Conservation (phyloP, 2,113 vertebrate genomes). For the Perognathus longimembris region DNA sequence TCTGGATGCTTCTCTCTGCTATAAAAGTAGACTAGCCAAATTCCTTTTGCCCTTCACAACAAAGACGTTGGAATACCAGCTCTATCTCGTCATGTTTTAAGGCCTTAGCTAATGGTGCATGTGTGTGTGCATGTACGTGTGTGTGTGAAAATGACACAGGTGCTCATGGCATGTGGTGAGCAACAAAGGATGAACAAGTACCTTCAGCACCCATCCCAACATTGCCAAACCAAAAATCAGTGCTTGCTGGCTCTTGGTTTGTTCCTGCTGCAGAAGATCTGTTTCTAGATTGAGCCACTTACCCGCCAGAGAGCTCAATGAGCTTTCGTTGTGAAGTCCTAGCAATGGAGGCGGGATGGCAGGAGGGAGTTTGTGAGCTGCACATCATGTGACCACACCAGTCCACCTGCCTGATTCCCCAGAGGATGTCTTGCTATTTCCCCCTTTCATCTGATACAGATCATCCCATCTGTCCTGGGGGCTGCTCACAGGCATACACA, state of each 20-base stretch:
- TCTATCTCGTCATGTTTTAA: not conserved
- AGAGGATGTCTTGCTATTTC: not conserved
- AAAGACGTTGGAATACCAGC: not conserved
- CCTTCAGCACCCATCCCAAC: not conserved
- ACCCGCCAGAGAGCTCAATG: not conserved
- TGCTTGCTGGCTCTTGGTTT: not conserved
- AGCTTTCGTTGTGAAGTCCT: not conserved
- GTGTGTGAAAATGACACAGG: no score
- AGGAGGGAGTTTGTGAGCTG: fast-evolving
- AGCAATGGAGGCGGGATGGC: fast-evolving
- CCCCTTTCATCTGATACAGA: not conserved
- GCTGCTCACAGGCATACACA: no score
- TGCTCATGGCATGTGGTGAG: no score
- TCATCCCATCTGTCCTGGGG: not conserved
- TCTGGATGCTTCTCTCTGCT: not conserved
- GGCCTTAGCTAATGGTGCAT: not conserved
- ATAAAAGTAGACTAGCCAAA: not conserved
- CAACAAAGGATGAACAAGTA: not conserved
- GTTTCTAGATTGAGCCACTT: not conserved
- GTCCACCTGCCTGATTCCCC: not conserved
- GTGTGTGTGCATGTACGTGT: not conserved
- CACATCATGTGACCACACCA: fast-evolving
- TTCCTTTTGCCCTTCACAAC: not conserved
- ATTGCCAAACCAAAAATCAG: not conserved
- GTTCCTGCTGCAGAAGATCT: not conserved